These are phyloP conservation scores for Oncorhynchus tshawytscha DNA, from an alignment of 2,113 vertebrate species.

Conservation along the genomic window DNA sequence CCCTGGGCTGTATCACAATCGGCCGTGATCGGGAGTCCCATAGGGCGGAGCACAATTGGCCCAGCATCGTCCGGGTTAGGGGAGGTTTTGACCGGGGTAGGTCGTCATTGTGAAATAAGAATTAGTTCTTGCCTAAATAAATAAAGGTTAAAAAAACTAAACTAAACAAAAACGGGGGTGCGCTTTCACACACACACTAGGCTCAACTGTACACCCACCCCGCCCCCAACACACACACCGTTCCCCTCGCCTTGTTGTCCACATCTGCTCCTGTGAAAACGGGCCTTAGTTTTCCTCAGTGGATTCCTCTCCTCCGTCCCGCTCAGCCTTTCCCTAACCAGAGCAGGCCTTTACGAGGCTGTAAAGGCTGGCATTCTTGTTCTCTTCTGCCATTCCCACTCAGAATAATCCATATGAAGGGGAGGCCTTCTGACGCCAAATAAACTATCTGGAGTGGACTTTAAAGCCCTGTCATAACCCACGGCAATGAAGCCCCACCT, in stretches of 20 bases:
- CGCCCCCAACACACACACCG: conserved; percentile 11
- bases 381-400: conserved; percentile 16
- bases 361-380: conserved; percentile 45
- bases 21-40: too few relatives aligned
- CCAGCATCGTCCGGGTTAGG: too few relatives aligned
- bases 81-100: too few relatives aligned
- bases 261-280: conserved; percentile 29
- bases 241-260: conserved; percentile 43
- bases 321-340: conserved; percentile 11
- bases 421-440: conserved; percentile 37
- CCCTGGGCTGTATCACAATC: too few relatives aligned
- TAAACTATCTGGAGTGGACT: conserved; percentile 20
- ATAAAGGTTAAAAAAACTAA: neutral
- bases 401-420: conserved; percentile 3
- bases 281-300: conserved; percentile 13
- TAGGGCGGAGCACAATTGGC: too few relatives aligned
- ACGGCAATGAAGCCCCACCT: neutral
- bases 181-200: conserved; percentile 22
- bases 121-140: too few relatives aligned
- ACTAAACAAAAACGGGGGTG: neutral
- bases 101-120: too few relatives aligned
- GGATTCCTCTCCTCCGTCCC: conserved; percentile 33
- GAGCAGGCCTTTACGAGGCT: conserved; percentile 35
- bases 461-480: conserved; percentile 5
- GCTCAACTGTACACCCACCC: neutral